Percentiles rank a stretch among this genome's conserved stretches.
Evolutionary conservation across 2,797 vertebrate genomes (phyloP).

Genomic region (Gallinago stenura): DNA sequence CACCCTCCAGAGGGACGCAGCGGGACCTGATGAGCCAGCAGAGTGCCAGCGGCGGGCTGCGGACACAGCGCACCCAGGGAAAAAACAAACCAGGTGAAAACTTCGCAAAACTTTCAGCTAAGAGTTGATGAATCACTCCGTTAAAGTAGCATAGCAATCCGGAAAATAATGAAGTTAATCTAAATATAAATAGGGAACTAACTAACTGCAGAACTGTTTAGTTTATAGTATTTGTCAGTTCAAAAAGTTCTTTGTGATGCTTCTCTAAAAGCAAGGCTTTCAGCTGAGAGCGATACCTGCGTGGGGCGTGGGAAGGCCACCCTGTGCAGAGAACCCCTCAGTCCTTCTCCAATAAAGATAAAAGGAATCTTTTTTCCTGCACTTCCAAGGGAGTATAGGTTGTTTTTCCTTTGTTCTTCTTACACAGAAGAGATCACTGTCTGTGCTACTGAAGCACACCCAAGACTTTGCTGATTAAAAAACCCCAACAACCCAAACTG

Average conservation of each 20-base stretch:
- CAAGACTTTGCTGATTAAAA: neutral
- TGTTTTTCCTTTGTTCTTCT: neutral
- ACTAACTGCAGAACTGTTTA: neutral
- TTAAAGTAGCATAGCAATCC: neutral
- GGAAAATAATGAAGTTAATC: neutral
- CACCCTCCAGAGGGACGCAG: constrained; percentile 76
- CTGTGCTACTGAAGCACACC: neutral
- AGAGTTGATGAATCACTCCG: neutral
- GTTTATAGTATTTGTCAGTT: neutral
- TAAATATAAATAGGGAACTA: neutral
- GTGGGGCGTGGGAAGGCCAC: neutral
- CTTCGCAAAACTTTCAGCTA: neutral
- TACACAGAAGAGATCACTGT: neutral
- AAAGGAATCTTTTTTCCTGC: neutral
- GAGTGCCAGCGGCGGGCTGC: constrained; percentile 86
- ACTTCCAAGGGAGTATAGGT: neutral
- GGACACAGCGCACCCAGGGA: neutral
- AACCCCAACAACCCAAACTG: accelerated
- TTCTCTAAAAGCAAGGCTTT: neutral
- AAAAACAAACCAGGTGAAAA: neutral
- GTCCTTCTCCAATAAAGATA: neutral
- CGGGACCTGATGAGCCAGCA: constrained; percentile 88
- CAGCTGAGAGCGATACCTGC: neutral
- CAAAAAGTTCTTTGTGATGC: neutral
- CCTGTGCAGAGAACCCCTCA: neutral